These are phyloP conservation scores for Platerodrilus igneus DNA, from an alignment of 2,888 invertebrate species.

Conservation along the genomic window DNA sequence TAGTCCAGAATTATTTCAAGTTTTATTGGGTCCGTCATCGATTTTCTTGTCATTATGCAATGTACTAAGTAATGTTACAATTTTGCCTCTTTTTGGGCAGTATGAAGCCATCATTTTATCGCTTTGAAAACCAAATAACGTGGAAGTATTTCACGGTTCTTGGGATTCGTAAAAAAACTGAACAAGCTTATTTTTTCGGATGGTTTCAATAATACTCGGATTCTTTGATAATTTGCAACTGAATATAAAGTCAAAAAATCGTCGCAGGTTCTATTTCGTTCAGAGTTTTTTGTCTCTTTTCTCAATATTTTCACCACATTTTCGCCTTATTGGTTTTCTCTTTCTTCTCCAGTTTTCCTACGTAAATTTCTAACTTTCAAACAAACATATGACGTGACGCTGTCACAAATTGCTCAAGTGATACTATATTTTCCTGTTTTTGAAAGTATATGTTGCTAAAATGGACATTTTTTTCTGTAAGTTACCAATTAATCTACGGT, in stretches of 20 bases:
- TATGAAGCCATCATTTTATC: no score
- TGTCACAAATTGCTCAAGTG: slow-evolving; percentile 14
- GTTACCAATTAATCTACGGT: slow-evolving; percentile 12
- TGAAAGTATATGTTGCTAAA: no score
- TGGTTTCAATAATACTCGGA: slow-evolving; percentile 5
- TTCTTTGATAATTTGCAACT: slow-evolving; percentile 10
- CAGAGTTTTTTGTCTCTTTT: slow-evolving; percentile 7
- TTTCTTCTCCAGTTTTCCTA: no score
- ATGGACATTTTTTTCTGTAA: no score
- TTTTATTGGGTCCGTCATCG: slow-evolving; percentile 9
- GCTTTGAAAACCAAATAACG: no score
- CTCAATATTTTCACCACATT: slow-evolving; percentile 5
- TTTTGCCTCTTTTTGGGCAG: no score
- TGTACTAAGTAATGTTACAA: no score
- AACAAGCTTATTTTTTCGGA: slow-evolving; percentile 7
- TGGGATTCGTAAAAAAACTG: slow-evolving; percentile 8
- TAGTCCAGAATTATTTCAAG: slow-evolving; percentile 11
- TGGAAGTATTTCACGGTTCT: slow-evolving; percentile 9
- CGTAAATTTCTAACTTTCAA: no score
- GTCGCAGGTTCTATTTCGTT: no score
- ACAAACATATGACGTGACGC: slow-evolving; percentile 11
- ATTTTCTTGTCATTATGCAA: no score
- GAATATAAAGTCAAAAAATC: slow-evolving; percentile 10
- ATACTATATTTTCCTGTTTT: slow-evolving; percentile 8
- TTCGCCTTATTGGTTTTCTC: slow-evolving; percentile 8